phyloP scores from a whole-genome alignment of 2,888 invertebrate species.

The Drosophila conformis region DNA sequence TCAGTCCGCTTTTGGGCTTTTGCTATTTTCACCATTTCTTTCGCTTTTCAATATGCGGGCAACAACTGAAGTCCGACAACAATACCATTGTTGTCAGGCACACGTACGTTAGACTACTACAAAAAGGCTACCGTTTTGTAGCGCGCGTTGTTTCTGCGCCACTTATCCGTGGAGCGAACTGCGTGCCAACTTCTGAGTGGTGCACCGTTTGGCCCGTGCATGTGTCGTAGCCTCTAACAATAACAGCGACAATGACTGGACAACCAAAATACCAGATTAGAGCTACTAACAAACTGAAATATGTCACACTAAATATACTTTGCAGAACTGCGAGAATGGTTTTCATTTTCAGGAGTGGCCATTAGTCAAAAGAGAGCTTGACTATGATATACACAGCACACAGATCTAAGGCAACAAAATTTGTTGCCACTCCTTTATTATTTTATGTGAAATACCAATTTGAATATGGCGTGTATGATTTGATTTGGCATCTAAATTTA shows the following conservation, averaged over 20 bases:
- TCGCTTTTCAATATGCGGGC: conserved; percentile 63
- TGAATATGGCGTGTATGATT: not conserved
- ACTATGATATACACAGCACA: not conserved
- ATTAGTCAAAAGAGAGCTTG: not conserved
- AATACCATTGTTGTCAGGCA: conserved; percentile 53
- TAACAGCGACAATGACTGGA: conserved; percentile 64
- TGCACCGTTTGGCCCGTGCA: conserved; percentile 55
- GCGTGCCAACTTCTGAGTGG: conserved; percentile 41
- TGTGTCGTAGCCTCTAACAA: conserved; percentile 43
- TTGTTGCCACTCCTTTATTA: not conserved
- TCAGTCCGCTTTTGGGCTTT: conserved; percentile 60
- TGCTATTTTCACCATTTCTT: conserved; percentile 78
- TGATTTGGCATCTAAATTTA: not conserved
- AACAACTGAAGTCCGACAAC: conserved; percentile 45
- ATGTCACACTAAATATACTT: conserved; percentile 18
- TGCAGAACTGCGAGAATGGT: conserved; percentile 3
- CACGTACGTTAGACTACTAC: conserved; percentile 18
- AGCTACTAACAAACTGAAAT: conserved; percentile 41
- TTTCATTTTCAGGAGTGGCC: conserved; percentile 20
- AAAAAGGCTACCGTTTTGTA: conserved; percentile 68
- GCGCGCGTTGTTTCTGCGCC: conserved; percentile 44
- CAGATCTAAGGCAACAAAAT: not conserved
- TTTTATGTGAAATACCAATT: not conserved
- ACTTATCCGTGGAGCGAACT: conserved; percentile 53
- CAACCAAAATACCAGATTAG: conserved; percentile 33